Evolutionary conservation across 2,113 vertebrate genomes (phyloP), one percentile per base, ranked within the genome.

Genomic region (Plestiodon gilberti): DNA sequence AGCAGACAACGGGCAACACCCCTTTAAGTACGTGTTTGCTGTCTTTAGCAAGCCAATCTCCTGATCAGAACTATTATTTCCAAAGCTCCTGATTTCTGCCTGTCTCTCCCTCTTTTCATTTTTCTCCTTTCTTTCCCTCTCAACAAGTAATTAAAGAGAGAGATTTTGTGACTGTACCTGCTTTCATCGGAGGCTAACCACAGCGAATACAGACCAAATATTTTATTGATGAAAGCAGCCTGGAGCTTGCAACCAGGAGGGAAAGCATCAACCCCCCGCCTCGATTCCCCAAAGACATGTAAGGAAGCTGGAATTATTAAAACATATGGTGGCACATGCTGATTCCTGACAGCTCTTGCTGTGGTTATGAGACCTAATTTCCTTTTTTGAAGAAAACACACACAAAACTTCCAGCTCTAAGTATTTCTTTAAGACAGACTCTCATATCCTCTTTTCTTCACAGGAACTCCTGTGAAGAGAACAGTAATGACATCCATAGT

Each of bases 101-200:
- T 76, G 77, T 85, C 91, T 90, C 57, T 35, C 25, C 65, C 30
- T 62, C n/a, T 22, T 55, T 9, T 28, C 52, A n/a, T n/a, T n/a
- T 62, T 43, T 7, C 55, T 13, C n/a, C 23, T 73, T n/a, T 35
- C 30, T 74, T 73, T 70, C 10, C 84, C 78, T 73, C 87, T 74
- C 93, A 95, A 96, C 93, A 90, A 95, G 95, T 96, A 97, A 97
- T 97, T 97, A 96, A 95, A 96, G 94, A 97, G 96, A 97, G 96
- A 95, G 96, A 97, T 94, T 94, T 89, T 69, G 88, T 80, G 64
- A 90, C 83, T 83, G 94, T 95, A 96, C 95, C 96, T 96, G 95
- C 84, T 94, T 95, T 94, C 91, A 89, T 94, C 93, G 90, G 89
- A 25, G 3, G 64, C 84, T 91, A 91, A 91, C 93, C 92, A 93